phyloP scores from a whole-genome alignment of 2,797 vertebrate species.

The Eulemur albifrons region DNA sequence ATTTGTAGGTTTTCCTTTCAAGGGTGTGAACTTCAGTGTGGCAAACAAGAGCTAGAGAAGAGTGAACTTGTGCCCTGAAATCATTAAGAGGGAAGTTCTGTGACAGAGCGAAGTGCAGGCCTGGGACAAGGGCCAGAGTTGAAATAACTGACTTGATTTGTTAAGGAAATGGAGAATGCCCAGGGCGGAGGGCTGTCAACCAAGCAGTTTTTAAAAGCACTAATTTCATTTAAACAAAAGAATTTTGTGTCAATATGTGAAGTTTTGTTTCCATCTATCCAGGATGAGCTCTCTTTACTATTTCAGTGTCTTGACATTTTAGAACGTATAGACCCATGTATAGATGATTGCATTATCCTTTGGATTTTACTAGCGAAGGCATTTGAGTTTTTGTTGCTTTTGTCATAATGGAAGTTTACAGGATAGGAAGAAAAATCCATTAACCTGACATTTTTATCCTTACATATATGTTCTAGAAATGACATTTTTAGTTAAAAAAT shows the following conservation, averaged over 20 bases:
- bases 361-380: neutral
- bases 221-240: slow-evolving; percentile 34
- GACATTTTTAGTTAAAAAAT: neutral
- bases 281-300: neutral
- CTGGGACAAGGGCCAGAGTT: neutral
- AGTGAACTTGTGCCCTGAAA: neutral
- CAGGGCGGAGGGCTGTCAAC: neutral
- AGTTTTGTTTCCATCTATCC: neutral
- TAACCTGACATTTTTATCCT: neutral
- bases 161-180: neutral
- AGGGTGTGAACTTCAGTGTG: neutral
- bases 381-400: neutral
- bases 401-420: neutral
- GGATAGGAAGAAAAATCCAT: neutral
- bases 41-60: neutral
- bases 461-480: neutral
- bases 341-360: neutral
- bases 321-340: neutral
- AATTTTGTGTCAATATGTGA: neutral
- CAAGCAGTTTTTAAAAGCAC: neutral
- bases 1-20: slow-evolving; percentile 31
- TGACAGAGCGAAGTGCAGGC: neutral
- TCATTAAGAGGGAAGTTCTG: neutral
- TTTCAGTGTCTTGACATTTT: neutral
- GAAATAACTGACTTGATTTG: slow-evolving; percentile 4